Base-by-base conservation (phyloP, 2,888 invertebrate species). In the Parnassius orleans region DNA sequence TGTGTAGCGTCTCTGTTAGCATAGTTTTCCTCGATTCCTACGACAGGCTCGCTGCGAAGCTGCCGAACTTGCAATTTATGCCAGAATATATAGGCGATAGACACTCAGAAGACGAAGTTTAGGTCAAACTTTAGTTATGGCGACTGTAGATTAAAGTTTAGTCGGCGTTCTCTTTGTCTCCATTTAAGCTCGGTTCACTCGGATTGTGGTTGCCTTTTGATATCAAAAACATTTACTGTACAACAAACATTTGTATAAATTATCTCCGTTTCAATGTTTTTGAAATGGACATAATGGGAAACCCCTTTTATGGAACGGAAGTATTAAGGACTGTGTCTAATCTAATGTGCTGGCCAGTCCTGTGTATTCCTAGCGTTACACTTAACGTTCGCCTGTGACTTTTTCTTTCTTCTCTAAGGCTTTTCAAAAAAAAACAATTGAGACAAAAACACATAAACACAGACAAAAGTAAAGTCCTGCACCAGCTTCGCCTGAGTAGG, bases 21-120 rank as follows among this genome's bases (percentile, higher is more conserved):
- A 74, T 72, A 72, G 70, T 73, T 74, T 64, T 57, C 56, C 56
- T 67, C 67, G 75, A 76, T 78, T 78, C 74, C 76, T 75, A 47
- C 57, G 60, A 66, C 64, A 69, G 64, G 61, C 58, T 61, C 64
- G 53, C 51, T 61, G 61, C 55, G 48, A 41, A 56, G 59, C 58
- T 54, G 66, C 53, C 66, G 70, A 77, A 78, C 73, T 82, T 83
- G 74, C 78, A 81, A 82, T 83, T 83, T 82, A 83, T 81, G 81
- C 77, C 78, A 72, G 81, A 83, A 80, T 82, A 78, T 80, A 71
- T 71, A 70, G 72, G 57, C 64, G 68, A 66, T 69, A 72, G 71
- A 73, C 67, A 68, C 69, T 71, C 65, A 59, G 66, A 68, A 69
- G 73, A 59, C 62, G 66, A 74, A 75, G 72, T 75, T 74, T 61